Evolutionary conservation across 2,888 invertebrate species (phyloP), one percentile per base, ranked within the genome.

Genomic region (Gibbula magus): DNA sequence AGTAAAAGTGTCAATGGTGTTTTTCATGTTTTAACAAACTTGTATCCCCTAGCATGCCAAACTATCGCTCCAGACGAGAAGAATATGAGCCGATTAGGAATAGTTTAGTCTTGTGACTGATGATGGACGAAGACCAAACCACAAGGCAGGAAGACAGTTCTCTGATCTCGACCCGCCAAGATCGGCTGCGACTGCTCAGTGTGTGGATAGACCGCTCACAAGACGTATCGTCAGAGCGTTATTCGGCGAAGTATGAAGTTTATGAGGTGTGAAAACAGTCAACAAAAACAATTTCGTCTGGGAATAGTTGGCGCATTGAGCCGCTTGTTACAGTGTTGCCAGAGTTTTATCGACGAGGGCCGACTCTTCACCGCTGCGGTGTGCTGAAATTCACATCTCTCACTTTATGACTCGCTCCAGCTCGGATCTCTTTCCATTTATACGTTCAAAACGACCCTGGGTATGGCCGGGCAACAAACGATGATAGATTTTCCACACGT

Each of bases 261-360:
- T 70, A 70, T 70, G 70, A 70, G 32, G 70, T 70, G 70, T 70
- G 70, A 70, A 70, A 70, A 70, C 70, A 70, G 70, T 70, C 70
- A 70, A 70, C 70, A 70, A 70, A 70, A 70, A 70, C 70, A 35
- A 32, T 70, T 70, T 32, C 70, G 70, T 70, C 70, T 70, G 70
- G 70, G 70, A 70, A 70, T 35, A 35, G 29, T 32, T 70, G 32
- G 35, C 35, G 70, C 35, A 32, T 70, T 32, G 70, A 39, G 70
- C n/a, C 70, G 35, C 29, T 20, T 70, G 70, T 35, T 35, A 32
- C 32, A n/a, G 70, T 20, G 35, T 35, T 70, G 70, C 20, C 20
- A 39, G 70, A 18, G 70, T 35, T 70, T 39, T 70, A 70, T 39
- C 39, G 70, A 70, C 70, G n/a, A 70, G 35, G 35, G 10, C 70